Conservation (phyloP, 2,113 vertebrate genomes). For the Alethe castanea region DNA sequence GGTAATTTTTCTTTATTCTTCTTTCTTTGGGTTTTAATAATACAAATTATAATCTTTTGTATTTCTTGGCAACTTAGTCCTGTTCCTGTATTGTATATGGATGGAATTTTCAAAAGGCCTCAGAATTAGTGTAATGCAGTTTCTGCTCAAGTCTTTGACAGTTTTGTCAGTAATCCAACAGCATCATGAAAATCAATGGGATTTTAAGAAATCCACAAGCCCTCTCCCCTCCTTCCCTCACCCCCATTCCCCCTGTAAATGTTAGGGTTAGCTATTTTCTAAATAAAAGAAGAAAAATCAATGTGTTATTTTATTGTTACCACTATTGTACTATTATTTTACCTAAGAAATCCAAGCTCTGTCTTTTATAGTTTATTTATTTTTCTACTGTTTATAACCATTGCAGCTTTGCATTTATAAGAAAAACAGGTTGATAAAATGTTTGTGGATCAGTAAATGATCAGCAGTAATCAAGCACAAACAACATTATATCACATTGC, state of each 20-base stretch:
- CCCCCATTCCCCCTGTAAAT: background rate
- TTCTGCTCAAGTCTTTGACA: background rate
- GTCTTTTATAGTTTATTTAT: background rate
- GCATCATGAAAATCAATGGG: background rate
- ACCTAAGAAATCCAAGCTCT: background rate
- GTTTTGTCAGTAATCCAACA: background rate
- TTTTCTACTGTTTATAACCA: background rate
- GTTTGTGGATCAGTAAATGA: background rate
- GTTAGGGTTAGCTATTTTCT: background rate
- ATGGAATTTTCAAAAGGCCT: background rate
- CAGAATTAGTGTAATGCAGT: background rate
- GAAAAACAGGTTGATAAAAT: background rate
- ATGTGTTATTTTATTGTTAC: background rate
- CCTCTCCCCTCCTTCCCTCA: background rate
- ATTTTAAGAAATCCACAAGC: background rate
- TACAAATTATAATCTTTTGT: background rate
- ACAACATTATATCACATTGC: background rate
- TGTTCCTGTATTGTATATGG: background rate
- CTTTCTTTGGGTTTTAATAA: background rate
- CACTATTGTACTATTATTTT: background rate
- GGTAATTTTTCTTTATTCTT: background rate
- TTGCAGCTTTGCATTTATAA: background rate
- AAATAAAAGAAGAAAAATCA: fast-evolving
- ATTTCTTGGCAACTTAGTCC: background rate
- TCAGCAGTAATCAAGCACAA: background rate